Base-by-base conservation (phyloP, 2,113 vertebrate genomes). In the Syrrhaptes paradoxus region DNA sequence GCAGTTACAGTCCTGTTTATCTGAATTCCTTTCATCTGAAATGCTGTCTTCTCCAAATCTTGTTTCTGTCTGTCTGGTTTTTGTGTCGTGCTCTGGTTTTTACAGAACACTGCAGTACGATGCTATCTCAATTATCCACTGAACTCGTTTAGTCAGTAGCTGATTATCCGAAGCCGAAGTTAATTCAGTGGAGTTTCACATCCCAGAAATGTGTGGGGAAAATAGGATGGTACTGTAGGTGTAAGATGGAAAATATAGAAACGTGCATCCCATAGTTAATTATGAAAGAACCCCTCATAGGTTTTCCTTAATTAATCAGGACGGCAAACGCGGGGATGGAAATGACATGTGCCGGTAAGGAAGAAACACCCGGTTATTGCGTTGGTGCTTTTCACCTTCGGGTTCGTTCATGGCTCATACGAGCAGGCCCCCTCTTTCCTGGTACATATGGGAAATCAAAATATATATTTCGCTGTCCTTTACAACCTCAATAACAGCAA, bases 21-120 rank as follows among this genome's bases (percentile, higher is more conserved):
- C 92, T 92, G 61, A 90, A 93, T 90, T 78, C 73, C 36, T 95
- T 92, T 92, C 78, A 96, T 94, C 93, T 93, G 57, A 89, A 95
- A 92, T 82, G 88, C 88, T 92, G 48, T 82, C 77, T 95, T 94
- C 90, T 85, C 88, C 11, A 4, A 57, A 58, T 78, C 88, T 75
- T 43, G 11, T 38, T 75, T 87, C 45, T 81, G 61, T 55, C 79
- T 79, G 43, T 51, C 17, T 45, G 48, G 51, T 83, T 71, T 87
- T 22, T 31, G 38, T 82, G 26, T 66, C 10, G 3, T 6, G 2
- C 77, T 87, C 45, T 91, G 82, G 6, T 74, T 92, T 91, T 65
- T 85, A 28, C 36, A 28, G 76, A 76, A 45, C 0, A 2, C 72
- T n/a, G 87, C 43, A 20, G 24, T 89, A 2, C 0, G 26, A 79